Base-by-base conservation (phyloP, 2,888 invertebrate species). In the Trissonchulus sp. region DNA sequence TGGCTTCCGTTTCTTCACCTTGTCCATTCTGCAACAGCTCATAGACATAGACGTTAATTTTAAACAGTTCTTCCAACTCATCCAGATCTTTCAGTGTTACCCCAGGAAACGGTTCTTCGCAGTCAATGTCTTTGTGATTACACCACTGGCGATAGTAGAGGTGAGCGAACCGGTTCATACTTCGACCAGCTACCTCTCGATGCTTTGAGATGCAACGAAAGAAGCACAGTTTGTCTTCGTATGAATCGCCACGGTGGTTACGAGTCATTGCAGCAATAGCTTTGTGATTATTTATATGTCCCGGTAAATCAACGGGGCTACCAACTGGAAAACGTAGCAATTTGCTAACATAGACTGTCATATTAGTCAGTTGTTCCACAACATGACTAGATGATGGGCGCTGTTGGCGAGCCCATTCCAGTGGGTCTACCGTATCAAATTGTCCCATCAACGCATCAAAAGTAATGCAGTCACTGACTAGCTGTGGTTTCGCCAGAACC, bases 401-500 rank as follows among this genome's bases (percentile, higher is more conserved):
- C 65, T 65, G 65, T 65, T 65, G 65, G 15, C 65, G 28, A n/a
- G 65, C 65, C 65, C 65, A 65, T 30, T 65, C 65, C 31, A 65
- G 65, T 15, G 34, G 15, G 34, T 65, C 65, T 30, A 18, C 31
- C 15, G 31, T 34, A 65, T 8, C 65, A 31, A 65, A 65, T n/a
- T n/a, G 15, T 8, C 15, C 15, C 65, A 65, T 65, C 15, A 65
- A 30, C 15, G 15, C 8, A n/a, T 3, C 31, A 18, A 65, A 65
- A 65, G 28, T 34, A 18, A 18, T 34, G 8, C 65, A 34, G 3
- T 34, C 65, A n/a, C 31, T 34, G 15, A 65, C 31, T n/a, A 65
- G 8, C n/a, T 31, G 28, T 8, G 65, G 65, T n/a, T 3, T 65
- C 8, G 28, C 3, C 15, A 65, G 34, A 34, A 65, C 28, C 31